Evolutionary conservation across 2,888 invertebrate species (phyloP), one percentile per base, ranked within the genome.

Genomic region (Megalurothrips usitatus): DNA sequence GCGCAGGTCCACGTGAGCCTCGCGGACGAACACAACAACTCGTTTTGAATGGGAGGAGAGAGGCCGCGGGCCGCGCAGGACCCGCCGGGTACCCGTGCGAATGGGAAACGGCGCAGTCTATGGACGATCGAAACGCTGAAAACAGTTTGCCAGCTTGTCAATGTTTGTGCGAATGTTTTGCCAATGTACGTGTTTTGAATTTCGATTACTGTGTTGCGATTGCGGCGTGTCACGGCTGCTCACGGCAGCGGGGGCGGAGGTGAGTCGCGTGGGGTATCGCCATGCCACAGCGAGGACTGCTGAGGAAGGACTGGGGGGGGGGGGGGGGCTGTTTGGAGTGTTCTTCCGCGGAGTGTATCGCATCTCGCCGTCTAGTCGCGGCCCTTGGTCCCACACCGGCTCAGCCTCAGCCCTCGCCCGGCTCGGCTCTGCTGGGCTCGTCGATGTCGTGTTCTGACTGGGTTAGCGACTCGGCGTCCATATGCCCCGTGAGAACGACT

Each of bases 361-460:
- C 58, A 58, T 4, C 19, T 17, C 19, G 14, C 58, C 58, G 58
- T 17, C 58, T 14, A 17, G 58, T 14, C 14, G 6, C 52, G 52
- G 52, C 52, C 19, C 52, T 43, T 43, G 52, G 52, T 43, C 34
- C 52, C 52, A 52, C 52, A 19, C 58, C 58, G 58, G 19, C 58
- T 58, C 34, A 43, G 58, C 58, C 52, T 58, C 14, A 19, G 19
- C 58, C 19, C 58, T n/a, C 19, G 17, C 58, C 14, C 58, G 17
- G 14, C 58, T 52, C 52, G 17, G 58, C 58, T 19, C 58, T 12
- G 19, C 68, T 75, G 26, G 58, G 68, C 68, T 75, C 26, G 68
- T 26, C 68, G 68, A 26, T 75, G 68, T 75, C 68, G 68, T 75
- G 68, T 75, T 75, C 68, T 75, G 68, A 75, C 68, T 75, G 68